Percentiles rank a stretch among this genome's conserved stretches.
phyloP scores from a whole-genome alignment of 1,140 invertebrate species.

The Tetranychus urticae region DNA sequence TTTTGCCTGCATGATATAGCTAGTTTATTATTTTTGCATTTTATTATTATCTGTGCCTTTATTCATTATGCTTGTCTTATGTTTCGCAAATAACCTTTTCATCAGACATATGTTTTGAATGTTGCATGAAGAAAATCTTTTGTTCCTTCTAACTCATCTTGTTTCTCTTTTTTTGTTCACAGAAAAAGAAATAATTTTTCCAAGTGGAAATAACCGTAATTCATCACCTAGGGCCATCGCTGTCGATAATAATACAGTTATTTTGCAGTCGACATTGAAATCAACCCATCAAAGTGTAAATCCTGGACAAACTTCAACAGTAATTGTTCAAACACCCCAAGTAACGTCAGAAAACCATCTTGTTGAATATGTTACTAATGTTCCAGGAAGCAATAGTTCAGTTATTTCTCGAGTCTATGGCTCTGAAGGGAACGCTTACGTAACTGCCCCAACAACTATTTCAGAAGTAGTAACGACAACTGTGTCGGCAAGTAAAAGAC shows the following conservation, averaged over 20 bases:
- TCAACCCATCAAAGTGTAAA: not conserved
- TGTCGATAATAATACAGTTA: slow-evolving; percentile 7
- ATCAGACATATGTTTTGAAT: too few species aligned
- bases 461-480: not conserved
- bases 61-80: too few species aligned
- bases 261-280: slow-evolving; percentile 3
- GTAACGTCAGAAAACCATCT: not conserved
- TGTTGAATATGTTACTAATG: not conserved
- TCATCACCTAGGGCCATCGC: slow-evolving; percentile 2
- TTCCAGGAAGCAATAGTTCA: not conserved
- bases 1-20: too few species aligned
- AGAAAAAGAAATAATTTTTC: not conserved
- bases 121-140: too few species aligned
- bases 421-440: not conserved
- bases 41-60: too few species aligned
- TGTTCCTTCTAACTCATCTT: too few species aligned
- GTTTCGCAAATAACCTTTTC: too few species aligned
- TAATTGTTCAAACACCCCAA: slow-evolving; percentile 13
- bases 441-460: not conserved
- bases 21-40: too few species aligned
- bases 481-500: not conserved
- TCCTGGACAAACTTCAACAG: slow-evolving; percentile 4
- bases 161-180: too few species aligned
- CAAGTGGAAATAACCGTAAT: not conserved
- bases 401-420: slow-evolving; percentile 4